phyloP scores from a whole-genome alignment of 2,797 vertebrate species.

The Mus minutoides region DNA sequence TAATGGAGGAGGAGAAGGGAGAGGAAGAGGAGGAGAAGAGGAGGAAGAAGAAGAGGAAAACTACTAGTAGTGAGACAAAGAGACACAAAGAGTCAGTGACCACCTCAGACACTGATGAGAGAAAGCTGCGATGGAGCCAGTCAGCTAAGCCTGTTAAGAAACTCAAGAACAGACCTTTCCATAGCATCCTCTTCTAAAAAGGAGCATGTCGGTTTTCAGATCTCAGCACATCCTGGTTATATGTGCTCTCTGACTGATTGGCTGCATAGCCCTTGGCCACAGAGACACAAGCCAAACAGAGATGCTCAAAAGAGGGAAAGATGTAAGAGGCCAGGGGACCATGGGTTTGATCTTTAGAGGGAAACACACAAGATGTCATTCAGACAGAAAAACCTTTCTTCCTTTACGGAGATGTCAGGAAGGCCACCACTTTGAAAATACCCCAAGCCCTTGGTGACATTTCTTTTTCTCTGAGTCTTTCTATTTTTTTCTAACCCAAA shows the following conservation, averaged over 20 bases:
- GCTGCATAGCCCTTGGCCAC: neutral
- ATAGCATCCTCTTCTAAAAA: neutral
- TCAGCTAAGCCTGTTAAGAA: neutral
- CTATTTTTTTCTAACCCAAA: neutral
- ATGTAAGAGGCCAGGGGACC: neutral
- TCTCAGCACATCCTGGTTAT: neutral
- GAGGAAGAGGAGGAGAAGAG: neutral
- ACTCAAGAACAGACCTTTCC: neutral
- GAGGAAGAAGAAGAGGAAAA: neutral
- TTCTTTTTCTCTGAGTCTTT: neutral
- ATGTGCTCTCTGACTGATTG: neutral
- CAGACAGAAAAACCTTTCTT: conserved; percentile 2
- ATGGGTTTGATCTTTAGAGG: conserved; percentile 37
- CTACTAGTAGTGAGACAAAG: neutral
- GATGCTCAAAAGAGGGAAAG: neutral
- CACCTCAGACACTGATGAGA: neutral
- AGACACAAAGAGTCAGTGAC: neutral
- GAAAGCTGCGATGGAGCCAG: neutral
- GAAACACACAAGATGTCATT: neutral
- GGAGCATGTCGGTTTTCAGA: neutral
- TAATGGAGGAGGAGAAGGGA: neutral
- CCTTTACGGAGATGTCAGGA: conserved; percentile 21
- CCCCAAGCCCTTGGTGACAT: neutral
- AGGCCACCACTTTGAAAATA: conserved; percentile 32
- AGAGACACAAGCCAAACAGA: neutral